These are phyloP conservation scores for Thamnophis elegans DNA, from an alignment of 2,797 vertebrate species.

Conservation along the genomic window DNA sequence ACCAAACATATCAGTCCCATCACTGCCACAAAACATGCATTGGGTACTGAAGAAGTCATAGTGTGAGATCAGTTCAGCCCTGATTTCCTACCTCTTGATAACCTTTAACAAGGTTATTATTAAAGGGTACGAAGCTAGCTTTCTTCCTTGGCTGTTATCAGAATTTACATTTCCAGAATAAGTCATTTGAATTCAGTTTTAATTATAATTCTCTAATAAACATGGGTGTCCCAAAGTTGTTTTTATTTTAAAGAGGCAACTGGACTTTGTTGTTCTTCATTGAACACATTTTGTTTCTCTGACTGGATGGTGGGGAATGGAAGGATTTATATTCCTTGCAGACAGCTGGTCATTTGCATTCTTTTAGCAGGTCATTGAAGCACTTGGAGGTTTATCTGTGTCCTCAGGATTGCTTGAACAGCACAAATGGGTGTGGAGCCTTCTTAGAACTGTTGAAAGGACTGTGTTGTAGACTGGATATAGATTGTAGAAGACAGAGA, in stretches of 20 bases:
- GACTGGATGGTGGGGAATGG: no score
- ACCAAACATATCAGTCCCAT: neutral
- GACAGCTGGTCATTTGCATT: no score
- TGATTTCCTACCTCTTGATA: neutral
- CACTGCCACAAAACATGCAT: neutral
- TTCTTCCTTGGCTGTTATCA: neutral
- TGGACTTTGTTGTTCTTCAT: no score
- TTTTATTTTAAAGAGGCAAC: no score
- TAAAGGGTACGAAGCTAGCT: no score
- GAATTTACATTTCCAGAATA: neutral
- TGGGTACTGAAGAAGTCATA: neutral
- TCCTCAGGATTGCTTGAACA: no score
- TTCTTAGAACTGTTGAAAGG: no score
- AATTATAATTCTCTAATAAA: neutral
- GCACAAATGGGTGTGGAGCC: no score
- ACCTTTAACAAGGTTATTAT: neutral
- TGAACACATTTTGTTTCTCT: no score
- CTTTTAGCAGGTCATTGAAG: no score
- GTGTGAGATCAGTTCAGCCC: neutral
- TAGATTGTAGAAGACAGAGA: neutral
- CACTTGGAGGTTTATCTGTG: no score
- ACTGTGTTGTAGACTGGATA: neutral
- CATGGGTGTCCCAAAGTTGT: neutral
- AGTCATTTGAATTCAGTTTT: neutral
- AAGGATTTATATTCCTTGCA: no score